Conservation (phyloP, 2,797 vertebrate genomes). For the Dromococcyx pavoninus region DNA sequence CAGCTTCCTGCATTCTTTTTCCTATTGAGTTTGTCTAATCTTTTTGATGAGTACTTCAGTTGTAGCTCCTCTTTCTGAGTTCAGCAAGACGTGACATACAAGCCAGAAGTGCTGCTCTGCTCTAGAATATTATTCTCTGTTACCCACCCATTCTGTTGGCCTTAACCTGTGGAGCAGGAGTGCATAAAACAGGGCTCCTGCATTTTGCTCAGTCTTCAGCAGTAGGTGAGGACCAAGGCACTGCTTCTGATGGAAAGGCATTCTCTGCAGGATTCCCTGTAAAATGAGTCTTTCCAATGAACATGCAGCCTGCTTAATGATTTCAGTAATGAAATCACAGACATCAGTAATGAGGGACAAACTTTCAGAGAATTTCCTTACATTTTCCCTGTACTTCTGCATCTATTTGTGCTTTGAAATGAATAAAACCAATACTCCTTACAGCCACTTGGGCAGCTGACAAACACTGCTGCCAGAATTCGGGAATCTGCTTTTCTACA, state of each 20-base stretch:
- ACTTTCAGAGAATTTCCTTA: background rate
- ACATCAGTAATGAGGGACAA: background rate
- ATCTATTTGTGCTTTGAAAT: background rate
- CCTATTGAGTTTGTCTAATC: slow-evolving; percentile 16
- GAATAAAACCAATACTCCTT: background rate
- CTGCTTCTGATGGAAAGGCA: background rate
- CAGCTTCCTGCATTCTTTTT: slow-evolving; percentile 32
- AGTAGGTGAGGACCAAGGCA: background rate
- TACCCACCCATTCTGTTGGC: background rate
- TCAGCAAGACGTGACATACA: background rate
- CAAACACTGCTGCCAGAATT: background rate
- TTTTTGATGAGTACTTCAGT: background rate
- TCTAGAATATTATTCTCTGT: background rate
- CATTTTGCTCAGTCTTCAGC: background rate
- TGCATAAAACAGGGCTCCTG: background rate
- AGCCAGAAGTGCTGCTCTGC: background rate
- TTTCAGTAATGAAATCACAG: background rate
- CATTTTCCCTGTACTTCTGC: background rate
- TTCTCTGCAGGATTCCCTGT: background rate
- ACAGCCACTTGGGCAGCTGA: background rate
- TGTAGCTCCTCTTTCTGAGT: background rate
- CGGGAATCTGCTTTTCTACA: background rate
- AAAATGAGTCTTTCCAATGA: background rate
- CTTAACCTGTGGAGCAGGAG: background rate
- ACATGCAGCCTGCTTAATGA: background rate